Evolutionary conservation across 2,888 invertebrate genomes (phyloP).

Genomic region (Villa cingulata): DNA sequence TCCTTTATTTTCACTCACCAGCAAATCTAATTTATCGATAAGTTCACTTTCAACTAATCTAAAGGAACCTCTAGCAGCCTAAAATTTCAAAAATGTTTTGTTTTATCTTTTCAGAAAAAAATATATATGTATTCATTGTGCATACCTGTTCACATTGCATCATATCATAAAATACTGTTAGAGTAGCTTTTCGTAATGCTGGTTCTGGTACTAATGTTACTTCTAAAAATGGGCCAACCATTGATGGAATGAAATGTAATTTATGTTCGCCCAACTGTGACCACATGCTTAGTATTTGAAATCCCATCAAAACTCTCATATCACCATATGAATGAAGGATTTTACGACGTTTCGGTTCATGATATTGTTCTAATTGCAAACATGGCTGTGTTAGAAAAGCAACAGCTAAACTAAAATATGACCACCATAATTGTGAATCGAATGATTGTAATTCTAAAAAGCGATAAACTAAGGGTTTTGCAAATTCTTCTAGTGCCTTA

Average conservation of each 20-base stretch:
- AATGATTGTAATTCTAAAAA: conserved; percentile 64
- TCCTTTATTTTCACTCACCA: conserved; percentile 86
- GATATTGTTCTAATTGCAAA: conserved; percentile 66
- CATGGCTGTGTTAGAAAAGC: conserved; percentile 68
- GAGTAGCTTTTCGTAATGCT: conserved; percentile 72
- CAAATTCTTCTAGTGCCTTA: conserved; percentile 73
- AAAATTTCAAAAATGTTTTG: too few relatives aligned
- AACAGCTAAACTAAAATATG: conserved; percentile 67
- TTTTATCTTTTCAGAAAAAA: too few relatives aligned
- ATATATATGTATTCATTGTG: too few relatives aligned
- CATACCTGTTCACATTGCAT: conserved; percentile 77
- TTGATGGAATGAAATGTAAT: conserved; percentile 76
- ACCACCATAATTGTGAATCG: conserved; percentile 63
- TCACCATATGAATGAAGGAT: conserved; percentile 70
- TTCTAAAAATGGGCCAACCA: conserved; percentile 87
- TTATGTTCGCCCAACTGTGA: conserved; percentile 78
- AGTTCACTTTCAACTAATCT: conserved; percentile 84
- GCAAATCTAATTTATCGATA: conserved; percentile 83
- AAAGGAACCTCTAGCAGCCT: conserved; percentile 66
- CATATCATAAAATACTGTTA: conserved; percentile 88
- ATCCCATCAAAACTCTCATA: conserved; percentile 85
- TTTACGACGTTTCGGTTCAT: conserved; percentile 64
- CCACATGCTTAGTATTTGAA: conserved; percentile 86
- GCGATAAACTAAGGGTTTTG: conserved; percentile 71
- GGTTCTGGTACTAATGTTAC: conserved; percentile 82